Percentiles rank a stretch among this genome's conserved stretches.
Evolutionary conservation across 2,113 vertebrate species (phyloP).

Genomic region (Nerophis lumbriciformis): DNA sequence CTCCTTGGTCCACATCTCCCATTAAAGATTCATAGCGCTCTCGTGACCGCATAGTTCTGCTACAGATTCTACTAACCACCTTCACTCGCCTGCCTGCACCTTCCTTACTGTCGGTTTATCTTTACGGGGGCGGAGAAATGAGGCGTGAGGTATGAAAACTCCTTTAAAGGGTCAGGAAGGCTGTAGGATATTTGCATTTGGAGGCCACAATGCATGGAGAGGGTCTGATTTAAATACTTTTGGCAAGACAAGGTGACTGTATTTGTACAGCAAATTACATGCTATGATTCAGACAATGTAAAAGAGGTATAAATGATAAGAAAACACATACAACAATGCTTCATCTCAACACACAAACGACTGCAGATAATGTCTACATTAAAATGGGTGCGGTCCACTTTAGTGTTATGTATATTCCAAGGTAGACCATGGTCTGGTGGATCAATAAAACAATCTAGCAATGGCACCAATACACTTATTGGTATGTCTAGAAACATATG

Average conservation of each 20-base stretch:
- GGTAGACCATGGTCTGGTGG: conserved; percentile 16
- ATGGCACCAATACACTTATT: conserved; percentile 1
- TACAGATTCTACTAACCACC: conserved; percentile 42
- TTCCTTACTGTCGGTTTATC: conserved; percentile 29
- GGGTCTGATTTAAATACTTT: conserved; percentile 39
- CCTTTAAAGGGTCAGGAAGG: conserved; percentile 10
- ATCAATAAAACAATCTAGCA: conserved; percentile 15
- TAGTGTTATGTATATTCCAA: conserved; percentile 4
- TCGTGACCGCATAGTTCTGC: conserved; percentile 41
- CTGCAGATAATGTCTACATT: background rate
- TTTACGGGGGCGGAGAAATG: background rate
- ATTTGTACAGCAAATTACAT: background rate
- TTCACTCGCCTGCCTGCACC: conserved; percentile 20
- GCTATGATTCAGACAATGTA: background rate
- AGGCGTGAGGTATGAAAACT: conserved; percentile 29
- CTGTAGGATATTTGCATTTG: conserved; percentile 34
- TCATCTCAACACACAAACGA: conserved; percentile 7
- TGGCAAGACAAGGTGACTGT: background rate
- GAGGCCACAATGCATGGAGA: conserved; percentile 30
- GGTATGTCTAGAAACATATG: background rate
- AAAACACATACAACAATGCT: background rate
- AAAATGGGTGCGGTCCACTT: background rate
- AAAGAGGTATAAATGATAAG: background rate
- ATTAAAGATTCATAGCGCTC: conserved; percentile 64
- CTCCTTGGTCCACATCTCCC: conserved; percentile 41